phyloP scores from a whole-genome alignment of 2,888 invertebrate genomes.

The Philopedon plagiatum region DNA sequence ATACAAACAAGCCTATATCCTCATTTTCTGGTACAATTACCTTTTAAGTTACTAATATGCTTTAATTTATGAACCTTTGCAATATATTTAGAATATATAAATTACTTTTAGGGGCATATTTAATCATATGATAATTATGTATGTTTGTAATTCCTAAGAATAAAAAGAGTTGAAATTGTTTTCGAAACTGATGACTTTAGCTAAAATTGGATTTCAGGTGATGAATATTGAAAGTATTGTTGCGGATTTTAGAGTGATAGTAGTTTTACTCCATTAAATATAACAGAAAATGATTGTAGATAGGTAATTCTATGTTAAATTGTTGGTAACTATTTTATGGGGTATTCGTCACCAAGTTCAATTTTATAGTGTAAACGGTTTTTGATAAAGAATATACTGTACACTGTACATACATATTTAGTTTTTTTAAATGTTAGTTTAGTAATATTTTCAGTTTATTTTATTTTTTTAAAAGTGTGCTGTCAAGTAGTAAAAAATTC shows the following conservation, averaged over 20 bases:
- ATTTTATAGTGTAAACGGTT: no score
- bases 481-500: conserved; percentile 2
- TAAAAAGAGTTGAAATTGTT: not conserved
- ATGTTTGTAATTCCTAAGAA: not conserved
- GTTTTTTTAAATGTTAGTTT: not conserved
- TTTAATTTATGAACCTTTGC: conserved; percentile 41
- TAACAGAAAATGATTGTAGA: no score
- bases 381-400: not conserved
- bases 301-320: no score
- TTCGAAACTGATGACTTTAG: not conserved
- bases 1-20: not conserved
- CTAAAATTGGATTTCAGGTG: no score
- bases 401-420: not conserved
- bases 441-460: not conserved
- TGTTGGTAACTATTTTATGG: no score
- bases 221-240: no score
- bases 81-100: conserved; percentile 20
- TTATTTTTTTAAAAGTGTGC: not conserved
- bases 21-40: not conserved
- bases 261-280: no score
- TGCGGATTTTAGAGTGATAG: no score
- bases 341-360: no score
- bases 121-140: not conserved
- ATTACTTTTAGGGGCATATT: not conserved
- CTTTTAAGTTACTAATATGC: conserved; percentile 12